Conservation (phyloP, 2,113 vertebrate species). For the Procapra przewalskii region DNA sequence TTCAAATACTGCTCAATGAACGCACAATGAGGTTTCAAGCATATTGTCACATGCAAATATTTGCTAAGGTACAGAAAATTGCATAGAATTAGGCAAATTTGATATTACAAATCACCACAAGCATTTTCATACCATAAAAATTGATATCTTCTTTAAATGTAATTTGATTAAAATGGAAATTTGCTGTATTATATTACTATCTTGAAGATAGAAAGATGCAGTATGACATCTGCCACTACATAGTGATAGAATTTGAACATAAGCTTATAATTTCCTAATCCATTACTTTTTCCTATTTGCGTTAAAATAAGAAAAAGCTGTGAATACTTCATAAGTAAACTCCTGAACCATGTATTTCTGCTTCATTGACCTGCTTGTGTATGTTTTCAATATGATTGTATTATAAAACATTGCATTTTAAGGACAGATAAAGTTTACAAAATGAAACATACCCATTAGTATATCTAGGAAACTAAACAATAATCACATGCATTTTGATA, state of each 20-base stretch:
- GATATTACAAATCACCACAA: not conserved
- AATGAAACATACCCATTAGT: not conserved
- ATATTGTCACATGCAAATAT: conserved; percentile 4
- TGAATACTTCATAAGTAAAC: not conserved
- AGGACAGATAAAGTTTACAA: not conserved
- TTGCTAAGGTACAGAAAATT: not conserved
- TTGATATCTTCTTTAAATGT: conserved; percentile 10
- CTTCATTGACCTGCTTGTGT: not conserved
- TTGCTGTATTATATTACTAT: not conserved
- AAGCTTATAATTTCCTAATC: conserved; percentile 22
- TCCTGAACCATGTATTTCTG: not conserved
- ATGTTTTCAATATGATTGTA: not conserved
- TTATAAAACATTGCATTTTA: not conserved
- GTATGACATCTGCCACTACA: not conserved
- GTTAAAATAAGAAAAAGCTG: not conserved
- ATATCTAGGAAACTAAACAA: not conserved
- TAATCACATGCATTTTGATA: not conserved
- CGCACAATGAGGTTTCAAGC: not conserved
- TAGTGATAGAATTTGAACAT: not conserved
- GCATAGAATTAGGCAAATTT: not conserved
- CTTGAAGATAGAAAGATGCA: not conserved
- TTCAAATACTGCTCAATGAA: not conserved
- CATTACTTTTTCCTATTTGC: not conserved
- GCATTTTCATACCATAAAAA: not conserved
- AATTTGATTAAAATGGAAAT: conserved; percentile 45